phyloP scores from a whole-genome alignment of 2,113 vertebrate genomes.

The Oncorhynchus gorbuscha region DNA sequence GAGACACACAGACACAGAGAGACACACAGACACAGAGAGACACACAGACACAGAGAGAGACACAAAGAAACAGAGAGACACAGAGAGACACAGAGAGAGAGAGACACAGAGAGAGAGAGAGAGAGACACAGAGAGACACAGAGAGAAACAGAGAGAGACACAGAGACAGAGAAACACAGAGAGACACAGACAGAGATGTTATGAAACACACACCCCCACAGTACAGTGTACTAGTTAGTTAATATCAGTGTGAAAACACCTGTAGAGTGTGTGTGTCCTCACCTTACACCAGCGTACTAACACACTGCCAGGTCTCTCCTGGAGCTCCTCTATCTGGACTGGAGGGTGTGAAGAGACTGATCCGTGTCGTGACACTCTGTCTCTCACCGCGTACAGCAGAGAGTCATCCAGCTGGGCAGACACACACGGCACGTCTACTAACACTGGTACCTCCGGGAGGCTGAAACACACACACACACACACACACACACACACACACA shows the following conservation, averaged over 20 bases:
- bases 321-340: slow-evolving; percentile 91
- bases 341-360: slow-evolving; percentile 90
- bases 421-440: slow-evolving; percentile 93
- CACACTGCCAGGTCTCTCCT: slow-evolving; percentile 92
- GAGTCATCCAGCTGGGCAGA: slow-evolving; percentile 94
- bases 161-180: too few relatives aligned
- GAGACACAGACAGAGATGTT: neutral
- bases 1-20: too few relatives aligned
- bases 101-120: too few relatives aligned
- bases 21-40: too few relatives aligned
- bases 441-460: slow-evolving; percentile 92
- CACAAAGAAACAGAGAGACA: too few relatives aligned
- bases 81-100: neutral
- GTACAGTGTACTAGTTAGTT: too few relatives aligned
- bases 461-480: slow-evolving; percentile 64
- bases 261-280: neutral
- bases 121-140: too few relatives aligned
- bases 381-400: slow-evolving; percentile 83
- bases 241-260: too few relatives aligned
- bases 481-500: slow-evolving; percentile 6
- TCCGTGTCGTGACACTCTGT: slow-evolving; percentile 84
- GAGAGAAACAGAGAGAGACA: too few relatives aligned
- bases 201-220: neutral
- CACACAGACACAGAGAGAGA: too few relatives aligned
- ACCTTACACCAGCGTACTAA: slow-evolving; percentile 98